Evolutionary conservation across 2,888 invertebrate genomes (phyloP).

Genomic region (Scaptomyza parva): DNA sequence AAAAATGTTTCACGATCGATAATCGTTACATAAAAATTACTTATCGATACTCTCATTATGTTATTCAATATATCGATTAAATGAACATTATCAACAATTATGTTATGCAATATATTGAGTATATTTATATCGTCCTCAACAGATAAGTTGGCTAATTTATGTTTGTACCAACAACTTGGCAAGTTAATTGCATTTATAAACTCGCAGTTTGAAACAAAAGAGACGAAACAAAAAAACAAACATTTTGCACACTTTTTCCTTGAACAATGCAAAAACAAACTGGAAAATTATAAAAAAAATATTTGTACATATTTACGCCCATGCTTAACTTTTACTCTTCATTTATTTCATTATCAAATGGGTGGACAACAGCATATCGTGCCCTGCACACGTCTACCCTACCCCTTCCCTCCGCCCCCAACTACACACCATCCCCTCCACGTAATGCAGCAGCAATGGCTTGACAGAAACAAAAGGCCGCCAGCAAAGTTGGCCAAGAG

Average conservation of each 20-base stretch:
- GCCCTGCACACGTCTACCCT: too few relatives aligned
- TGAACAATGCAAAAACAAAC: background rate
- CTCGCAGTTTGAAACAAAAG: slow-evolving; percentile 5
- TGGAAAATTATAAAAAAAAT: slow-evolving; percentile 42
- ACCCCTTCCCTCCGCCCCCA: too few relatives aligned
- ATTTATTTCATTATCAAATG: slow-evolving; percentile 76
- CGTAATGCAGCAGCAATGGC: background rate
- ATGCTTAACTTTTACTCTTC: slow-evolving; percentile 56
- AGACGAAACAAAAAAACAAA: too few relatives aligned
- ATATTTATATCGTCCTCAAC: too few relatives aligned
- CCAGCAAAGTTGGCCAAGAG: slow-evolving; percentile 70
- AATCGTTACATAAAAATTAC: too few relatives aligned
- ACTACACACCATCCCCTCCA: background rate
- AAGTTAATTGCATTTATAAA: slow-evolving; percentile 5
- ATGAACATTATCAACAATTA: too few relatives aligned
- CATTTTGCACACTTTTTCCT: slow-evolving; percentile 2
- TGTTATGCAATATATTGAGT: too few relatives aligned
- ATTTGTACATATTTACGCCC: slow-evolving; percentile 51
- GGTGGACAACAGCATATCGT: slow-evolving; percentile 11
- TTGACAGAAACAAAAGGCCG: slow-evolving; percentile 46
- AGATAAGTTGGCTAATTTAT: background rate
- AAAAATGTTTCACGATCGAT: too few relatives aligned
- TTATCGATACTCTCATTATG: too few relatives aligned
- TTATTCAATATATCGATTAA: too few relatives aligned
- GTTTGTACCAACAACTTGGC: background rate